Conservation (phyloP, 2,113 vertebrate genomes). For the Sminthopsis crassicaudata region DNA sequence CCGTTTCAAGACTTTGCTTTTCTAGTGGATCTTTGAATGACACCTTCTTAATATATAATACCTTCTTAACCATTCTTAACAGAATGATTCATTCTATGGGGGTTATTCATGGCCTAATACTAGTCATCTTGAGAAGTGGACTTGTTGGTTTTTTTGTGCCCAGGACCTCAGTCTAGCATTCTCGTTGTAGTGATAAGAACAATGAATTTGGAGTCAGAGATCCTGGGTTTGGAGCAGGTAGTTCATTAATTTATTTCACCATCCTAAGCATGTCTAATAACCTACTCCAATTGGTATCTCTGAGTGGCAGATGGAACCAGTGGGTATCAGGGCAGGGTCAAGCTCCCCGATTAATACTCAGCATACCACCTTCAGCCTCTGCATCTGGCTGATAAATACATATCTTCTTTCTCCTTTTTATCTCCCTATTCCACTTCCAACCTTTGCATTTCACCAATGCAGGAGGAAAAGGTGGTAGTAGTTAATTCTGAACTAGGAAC, state of each 20-base stretch:
- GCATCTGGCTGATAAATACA: neutral
- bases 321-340: neutral
- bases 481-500: conserved; percentile 1
- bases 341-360: neutral
- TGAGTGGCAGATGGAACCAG: neutral
- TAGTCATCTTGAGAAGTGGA: neutral
- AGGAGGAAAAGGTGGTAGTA: neutral
- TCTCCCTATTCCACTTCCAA: neutral
- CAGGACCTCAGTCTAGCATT: neutral
- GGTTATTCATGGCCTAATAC: neutral
- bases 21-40: neutral
- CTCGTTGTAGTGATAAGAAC: neutral
- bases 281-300: conserved; percentile 12
- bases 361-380: neutral
- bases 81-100: neutral
- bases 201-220: neutral
- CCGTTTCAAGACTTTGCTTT: neutral
- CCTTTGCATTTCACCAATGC: neutral
- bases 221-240: neutral
- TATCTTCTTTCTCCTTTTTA: neutral
- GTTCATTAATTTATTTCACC: neutral
- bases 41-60: neutral
- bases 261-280: neutral
- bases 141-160: neutral
- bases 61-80: too few species aligned